phyloP scores from a whole-genome alignment of 2,888 invertebrate genomes.

The Drosophila formosana region DNA sequence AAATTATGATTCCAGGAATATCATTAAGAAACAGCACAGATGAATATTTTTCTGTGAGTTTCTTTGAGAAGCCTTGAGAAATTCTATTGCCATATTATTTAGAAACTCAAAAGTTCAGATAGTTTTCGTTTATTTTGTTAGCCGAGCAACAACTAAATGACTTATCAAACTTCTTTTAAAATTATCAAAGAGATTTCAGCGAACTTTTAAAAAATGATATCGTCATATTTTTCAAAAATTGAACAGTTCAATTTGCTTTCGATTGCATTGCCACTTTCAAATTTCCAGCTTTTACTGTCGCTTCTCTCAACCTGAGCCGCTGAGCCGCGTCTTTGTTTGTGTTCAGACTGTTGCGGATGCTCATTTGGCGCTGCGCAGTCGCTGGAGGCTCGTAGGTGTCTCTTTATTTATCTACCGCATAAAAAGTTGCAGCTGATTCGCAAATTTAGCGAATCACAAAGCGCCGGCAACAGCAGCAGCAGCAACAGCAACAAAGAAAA shows the following conservation, averaged over 20 bases:
- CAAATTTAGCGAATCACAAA: slow-evolving; percentile 56
- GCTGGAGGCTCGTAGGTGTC: slow-evolving; percentile 50
- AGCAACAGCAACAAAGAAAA: slow-evolving; percentile 1
- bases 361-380: slow-evolving; percentile 23
- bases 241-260: background rate
- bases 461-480: slow-evolving; percentile 44
- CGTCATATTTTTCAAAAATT: background rate
- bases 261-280: slow-evolving; percentile 11
- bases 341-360: slow-evolving; percentile 31
- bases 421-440: slow-evolving; percentile 55
- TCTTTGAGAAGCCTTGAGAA: no score
- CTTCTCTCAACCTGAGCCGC: background rate
- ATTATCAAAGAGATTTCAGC: no score
- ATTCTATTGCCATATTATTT: no score
- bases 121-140: no score
- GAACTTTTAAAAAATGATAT: no score
- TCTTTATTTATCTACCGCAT: slow-evolving; percentile 52
- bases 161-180: no score
- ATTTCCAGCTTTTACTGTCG: background rate
- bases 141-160: no score
- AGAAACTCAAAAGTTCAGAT: no score
- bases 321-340: background rate
- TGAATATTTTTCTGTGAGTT: no score
- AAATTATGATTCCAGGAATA: no score
- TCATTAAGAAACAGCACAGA: no score